Base-by-base conservation (phyloP, 2,113 vertebrate species). In the Aegypius monachus region DNA sequence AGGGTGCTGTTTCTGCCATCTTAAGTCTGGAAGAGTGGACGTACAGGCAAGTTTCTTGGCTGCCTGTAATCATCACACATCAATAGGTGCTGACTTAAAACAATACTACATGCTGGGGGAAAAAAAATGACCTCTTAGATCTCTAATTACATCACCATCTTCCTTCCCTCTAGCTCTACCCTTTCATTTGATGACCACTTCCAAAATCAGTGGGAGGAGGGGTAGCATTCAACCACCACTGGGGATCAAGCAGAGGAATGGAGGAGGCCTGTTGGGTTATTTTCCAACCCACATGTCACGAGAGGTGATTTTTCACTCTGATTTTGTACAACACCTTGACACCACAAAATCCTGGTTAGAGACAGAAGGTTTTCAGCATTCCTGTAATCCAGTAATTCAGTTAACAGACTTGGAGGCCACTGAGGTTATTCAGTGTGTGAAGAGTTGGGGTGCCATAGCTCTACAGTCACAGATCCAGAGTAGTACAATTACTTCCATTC, bases 111-210 rank as follows among this genome's bases (percentile, higher is more conserved):
- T 53, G 40, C 88, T 91, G 77, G 15, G 79, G 11, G 14, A 3
- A 0, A 1, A 2, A 45, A 67, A 77, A 55, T 15, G 10, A 68
- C 45, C 52, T 48, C 43, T 95, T 58, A 71, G 58, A 94, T 85
- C 81, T 86, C 77, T 95, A 88, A 97, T 86, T 88, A 91, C 95
- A 66, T 72, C 70, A 78, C 52, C 36, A 27, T 82, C 91, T 72
- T 86, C 48, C 48, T 38, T 88, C 34, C 31, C 48, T 79, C 43
- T 45, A 67, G 20, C 45, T 79, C 65, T 92, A 42, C 13, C 22
- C 81, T 90, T 89, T 85, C 53, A 82, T 87, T 87, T 89, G 93
- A 67, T 62, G 81, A 68, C 56, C 53, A 56, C 73, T 95, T 95
- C 70, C 65, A 82, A 68, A 91, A 71, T n/a, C 83, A 89, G 43